Conservation (phyloP, 2,113 vertebrate species). For the Polyodon spathula region DNA sequence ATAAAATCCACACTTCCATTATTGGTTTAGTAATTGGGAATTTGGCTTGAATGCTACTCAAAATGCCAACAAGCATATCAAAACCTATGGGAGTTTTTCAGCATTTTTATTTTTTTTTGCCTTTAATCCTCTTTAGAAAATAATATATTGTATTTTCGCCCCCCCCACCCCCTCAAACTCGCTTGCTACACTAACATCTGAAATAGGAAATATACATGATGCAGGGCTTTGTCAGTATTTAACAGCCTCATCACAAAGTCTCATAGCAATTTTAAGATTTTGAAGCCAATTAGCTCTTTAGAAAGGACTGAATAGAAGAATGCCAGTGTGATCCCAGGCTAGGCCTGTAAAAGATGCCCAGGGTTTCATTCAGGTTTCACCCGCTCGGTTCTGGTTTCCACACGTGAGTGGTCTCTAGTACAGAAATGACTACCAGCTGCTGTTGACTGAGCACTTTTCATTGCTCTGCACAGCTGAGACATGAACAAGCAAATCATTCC, state of each 20-base stretch:
- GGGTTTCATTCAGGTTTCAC: not conserved
- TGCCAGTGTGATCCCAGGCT: not conserved
- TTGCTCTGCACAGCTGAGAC: constrained; percentile 1
- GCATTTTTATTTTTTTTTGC: no score
- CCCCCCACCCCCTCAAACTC: no score
- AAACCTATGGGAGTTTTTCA: no score
- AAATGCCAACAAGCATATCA: no score
- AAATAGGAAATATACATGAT: no score
- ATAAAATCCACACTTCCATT: no score
- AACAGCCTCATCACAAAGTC: not conserved
- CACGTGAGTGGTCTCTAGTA: not conserved
- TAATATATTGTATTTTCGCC: no score
- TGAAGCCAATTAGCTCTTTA: not conserved
- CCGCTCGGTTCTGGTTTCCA: not conserved
- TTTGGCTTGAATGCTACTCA: no score
- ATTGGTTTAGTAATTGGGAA: no score
- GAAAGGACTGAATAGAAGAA: not conserved
- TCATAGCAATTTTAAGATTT: not conserved
- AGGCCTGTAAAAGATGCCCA: not conserved
- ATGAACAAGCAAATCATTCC: constrained; percentile 2
- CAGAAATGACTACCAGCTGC: not conserved
- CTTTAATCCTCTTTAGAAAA: no score
- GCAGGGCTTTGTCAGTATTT: not conserved
- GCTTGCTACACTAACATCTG: no score
- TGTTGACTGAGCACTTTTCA: not conserved